These are phyloP conservation scores for Oegoconia quadripuncta DNA, from an alignment of 2,888 invertebrate species.

Conservation along the genomic window DNA sequence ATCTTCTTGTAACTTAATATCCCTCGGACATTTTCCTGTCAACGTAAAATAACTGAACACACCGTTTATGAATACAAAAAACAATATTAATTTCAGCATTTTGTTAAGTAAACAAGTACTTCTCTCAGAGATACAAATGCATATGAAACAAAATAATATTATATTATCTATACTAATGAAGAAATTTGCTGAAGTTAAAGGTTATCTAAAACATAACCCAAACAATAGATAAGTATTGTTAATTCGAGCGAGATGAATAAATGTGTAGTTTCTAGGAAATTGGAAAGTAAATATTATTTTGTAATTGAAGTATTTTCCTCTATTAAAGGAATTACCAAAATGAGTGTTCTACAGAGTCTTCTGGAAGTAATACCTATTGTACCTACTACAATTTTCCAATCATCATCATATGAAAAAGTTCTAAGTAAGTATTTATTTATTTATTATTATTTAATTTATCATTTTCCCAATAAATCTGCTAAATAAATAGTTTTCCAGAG, in stretches of 20 bases:
- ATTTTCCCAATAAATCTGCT: no score
- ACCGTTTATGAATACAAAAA: slow-evolving; percentile 28
- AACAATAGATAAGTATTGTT: not conserved
- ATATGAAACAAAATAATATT: not conserved
- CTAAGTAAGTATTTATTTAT: no score
- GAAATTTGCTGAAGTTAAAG: not conserved
- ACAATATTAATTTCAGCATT: slow-evolving; percentile 39
- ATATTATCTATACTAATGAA: not conserved
- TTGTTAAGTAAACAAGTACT: slow-evolving; percentile 10
- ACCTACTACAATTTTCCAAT: no score
- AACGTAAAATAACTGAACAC: slow-evolving; percentile 52
- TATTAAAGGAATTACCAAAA: no score
- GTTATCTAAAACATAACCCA: no score
- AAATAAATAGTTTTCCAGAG: no score
- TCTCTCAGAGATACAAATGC: not conserved
- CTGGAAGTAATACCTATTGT: no score
- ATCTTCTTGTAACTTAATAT: slow-evolving; percentile 44
- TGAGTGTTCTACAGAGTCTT: no score
- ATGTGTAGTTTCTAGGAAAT: not conserved
- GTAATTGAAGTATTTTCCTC: no score
- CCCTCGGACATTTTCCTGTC: slow-evolving; percentile 56
- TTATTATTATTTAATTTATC: no score
- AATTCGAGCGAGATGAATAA: not conserved
- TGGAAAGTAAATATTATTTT: not conserved
- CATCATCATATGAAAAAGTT: no score